Conservation (phyloP, 2,797 vertebrate genomes). For the Aldrovandia affinis region DNA sequence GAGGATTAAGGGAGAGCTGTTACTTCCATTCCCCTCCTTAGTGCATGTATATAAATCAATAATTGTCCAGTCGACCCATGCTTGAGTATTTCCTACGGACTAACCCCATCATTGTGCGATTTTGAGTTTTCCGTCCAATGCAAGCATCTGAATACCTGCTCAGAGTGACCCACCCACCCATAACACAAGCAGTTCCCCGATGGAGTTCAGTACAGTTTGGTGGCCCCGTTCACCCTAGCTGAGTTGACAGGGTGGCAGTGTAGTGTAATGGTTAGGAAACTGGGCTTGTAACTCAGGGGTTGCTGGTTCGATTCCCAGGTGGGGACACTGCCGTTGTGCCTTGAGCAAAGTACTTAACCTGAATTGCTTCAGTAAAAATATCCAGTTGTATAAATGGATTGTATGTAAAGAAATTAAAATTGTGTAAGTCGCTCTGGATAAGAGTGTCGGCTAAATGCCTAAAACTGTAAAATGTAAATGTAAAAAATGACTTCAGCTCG, state of each 20-base stretch:
- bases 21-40: not conserved
- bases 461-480: too few species aligned
- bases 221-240: slow-evolving; percentile 7
- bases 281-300: too few species aligned
- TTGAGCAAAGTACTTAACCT: too few species aligned
- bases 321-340: too few species aligned
- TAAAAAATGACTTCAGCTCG: slow-evolving; percentile 31
- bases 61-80: not conserved
- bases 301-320: too few species aligned
- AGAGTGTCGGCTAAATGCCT: too few species aligned
- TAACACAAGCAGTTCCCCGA: slow-evolving; percentile 18
- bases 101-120: slow-evolving; percentile 18
- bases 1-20: not conserved
- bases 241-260: too few species aligned
- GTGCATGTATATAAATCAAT: slow-evolving; percentile 16
- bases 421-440: too few species aligned
- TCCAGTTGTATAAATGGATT: too few species aligned
- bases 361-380: too few species aligned
- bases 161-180: not conserved
- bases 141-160: slow-evolving; percentile 29
- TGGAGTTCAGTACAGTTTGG: slow-evolving; percentile 14
- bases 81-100: slow-evolving; percentile 9
- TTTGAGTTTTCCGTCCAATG: slow-evolving; percentile 28
- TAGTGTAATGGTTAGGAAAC: too few species aligned
- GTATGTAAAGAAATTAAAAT: too few species aligned